Conservation (phyloP, 1,140 invertebrate species). For the Drosophila serrata region DNA sequence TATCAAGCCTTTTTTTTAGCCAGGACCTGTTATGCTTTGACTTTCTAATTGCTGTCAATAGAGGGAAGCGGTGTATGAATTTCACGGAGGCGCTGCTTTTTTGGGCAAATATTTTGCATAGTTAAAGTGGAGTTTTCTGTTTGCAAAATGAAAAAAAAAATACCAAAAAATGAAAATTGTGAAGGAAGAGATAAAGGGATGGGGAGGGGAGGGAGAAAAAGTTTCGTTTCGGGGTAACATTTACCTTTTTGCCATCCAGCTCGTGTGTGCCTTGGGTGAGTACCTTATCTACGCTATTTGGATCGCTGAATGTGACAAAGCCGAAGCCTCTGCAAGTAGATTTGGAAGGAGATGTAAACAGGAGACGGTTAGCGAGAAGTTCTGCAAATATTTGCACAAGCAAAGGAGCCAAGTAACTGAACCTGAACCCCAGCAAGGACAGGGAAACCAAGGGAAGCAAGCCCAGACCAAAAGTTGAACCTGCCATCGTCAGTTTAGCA, state of each 20-base stretch:
- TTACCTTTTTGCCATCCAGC: slow-evolving; percentile 98
- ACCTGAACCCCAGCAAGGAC: slow-evolving; percentile 27
- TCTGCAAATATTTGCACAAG: slow-evolving; percentile 75
- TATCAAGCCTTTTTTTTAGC: slow-evolving; percentile 43
- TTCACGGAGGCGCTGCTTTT: slow-evolving; percentile 62
- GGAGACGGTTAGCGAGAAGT: slow-evolving; percentile 49
- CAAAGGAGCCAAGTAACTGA: slow-evolving; percentile 54
- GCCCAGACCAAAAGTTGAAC: slow-evolving; percentile 34
- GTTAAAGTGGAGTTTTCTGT: slow-evolving; percentile 74
- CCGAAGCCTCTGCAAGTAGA: slow-evolving; percentile 96
- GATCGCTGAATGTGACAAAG: slow-evolving; percentile 97
- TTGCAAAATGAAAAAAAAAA: slow-evolving; percentile 27
- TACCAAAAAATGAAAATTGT: not conserved
- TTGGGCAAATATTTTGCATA: slow-evolving; percentile 81
- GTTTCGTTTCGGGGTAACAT: slow-evolving; percentile 43
- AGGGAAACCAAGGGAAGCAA: not conserved
- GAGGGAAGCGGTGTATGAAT: slow-evolving; percentile 17
- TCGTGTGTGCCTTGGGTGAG: slow-evolving; percentile 96
- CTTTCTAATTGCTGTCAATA: slow-evolving; percentile 82
- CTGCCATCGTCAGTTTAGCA: slow-evolving; percentile 63
- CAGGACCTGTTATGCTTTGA: slow-evolving; percentile 65
- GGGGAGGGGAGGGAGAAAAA: not conserved
- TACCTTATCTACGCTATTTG: slow-evolving; percentile 97
- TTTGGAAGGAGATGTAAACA: slow-evolving; percentile 44
- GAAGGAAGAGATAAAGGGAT: not conserved